A percentile compares a stretch with the other conserved stretches of the same genome.
phyloP scores from a whole-genome alignment of 2,113 vertebrate species.

The Sylvia atricapilla region DNA sequence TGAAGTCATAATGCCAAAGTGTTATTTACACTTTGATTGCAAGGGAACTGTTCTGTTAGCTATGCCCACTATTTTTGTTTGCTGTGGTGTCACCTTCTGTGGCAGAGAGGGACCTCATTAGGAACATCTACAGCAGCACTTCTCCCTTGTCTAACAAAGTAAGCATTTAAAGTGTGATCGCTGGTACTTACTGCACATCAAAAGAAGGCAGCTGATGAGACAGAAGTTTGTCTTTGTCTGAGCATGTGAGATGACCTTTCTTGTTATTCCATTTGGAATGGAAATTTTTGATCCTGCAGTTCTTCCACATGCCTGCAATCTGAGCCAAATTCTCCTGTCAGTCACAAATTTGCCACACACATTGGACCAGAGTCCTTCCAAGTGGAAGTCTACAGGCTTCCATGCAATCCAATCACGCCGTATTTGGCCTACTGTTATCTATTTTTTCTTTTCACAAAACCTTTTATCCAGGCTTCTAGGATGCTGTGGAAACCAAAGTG shows the following conservation, averaged over 20 bases:
- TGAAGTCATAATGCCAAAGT: not conserved
- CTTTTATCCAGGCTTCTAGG: not conserved
- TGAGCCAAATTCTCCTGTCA: not conserved
- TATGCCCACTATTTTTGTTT: constrained; percentile 17
- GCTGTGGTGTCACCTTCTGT: constrained; percentile 18
- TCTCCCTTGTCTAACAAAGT: not conserved
- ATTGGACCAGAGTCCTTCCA: not conserved
- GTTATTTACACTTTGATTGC: constrained; percentile 13
- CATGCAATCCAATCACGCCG: accelerated
- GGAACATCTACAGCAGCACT: not conserved
- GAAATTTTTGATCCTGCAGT: not conserved
- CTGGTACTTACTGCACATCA: not conserved
- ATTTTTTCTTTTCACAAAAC: not conserved
- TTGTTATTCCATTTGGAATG: not conserved
- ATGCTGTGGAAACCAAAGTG: not conserved
- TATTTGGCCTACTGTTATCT: not conserved
- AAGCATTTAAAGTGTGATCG: not conserved
- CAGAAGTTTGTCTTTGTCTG: not conserved
- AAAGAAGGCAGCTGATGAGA: not conserved
- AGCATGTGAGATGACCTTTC: not conserved
- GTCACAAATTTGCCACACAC: not conserved
- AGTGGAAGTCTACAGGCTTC: not conserved
- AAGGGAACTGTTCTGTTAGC: not conserved
- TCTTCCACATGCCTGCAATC: not conserved
- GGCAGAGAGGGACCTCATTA: not conserved